phyloP scores from a whole-genome alignment of 2,113 vertebrate species.

The Campylomormyrus tamandua region DNA sequence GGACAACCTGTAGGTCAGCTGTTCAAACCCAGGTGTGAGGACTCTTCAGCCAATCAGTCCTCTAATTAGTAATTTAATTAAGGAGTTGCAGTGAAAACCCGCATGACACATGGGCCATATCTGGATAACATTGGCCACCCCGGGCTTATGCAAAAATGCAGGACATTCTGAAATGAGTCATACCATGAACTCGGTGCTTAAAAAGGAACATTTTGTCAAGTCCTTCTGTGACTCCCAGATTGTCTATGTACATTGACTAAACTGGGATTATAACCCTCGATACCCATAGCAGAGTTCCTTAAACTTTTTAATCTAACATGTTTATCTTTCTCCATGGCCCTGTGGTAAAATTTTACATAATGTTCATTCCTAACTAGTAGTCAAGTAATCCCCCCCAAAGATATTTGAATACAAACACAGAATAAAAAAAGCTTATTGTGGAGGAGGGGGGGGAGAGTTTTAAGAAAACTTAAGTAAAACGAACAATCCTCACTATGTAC shows the following conservation, averaged over 20 bases:
- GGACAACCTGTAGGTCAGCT: too few relatives aligned
- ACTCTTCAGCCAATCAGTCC: too few relatives aligned
- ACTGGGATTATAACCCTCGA: not conserved
- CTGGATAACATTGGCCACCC: too few relatives aligned
- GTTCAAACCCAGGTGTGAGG: too few relatives aligned
- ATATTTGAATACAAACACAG: not conserved
- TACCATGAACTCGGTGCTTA: not conserved
- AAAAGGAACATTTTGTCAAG: not conserved
- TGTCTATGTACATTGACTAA: not conserved
- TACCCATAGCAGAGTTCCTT: not conserved
- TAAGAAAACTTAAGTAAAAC: not conserved
- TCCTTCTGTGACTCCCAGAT: not conserved
- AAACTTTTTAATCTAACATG: not conserved
- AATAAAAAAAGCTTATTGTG: not conserved
- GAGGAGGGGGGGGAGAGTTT: not conserved
- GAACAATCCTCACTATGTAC: not conserved
- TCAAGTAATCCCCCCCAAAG: not conserved
- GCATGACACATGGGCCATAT: too few relatives aligned
- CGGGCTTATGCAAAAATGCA: not conserved
- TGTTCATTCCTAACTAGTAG: not conserved
- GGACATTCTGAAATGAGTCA: not conserved
- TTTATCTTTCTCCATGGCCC: not conserved
- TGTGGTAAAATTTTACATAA: not conserved
- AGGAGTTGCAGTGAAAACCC: too few relatives aligned
- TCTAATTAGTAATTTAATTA: too few relatives aligned